Evolutionary conservation across 2,888 invertebrate genomes (phyloP).

Genomic region (Venusia cambrica): DNA sequence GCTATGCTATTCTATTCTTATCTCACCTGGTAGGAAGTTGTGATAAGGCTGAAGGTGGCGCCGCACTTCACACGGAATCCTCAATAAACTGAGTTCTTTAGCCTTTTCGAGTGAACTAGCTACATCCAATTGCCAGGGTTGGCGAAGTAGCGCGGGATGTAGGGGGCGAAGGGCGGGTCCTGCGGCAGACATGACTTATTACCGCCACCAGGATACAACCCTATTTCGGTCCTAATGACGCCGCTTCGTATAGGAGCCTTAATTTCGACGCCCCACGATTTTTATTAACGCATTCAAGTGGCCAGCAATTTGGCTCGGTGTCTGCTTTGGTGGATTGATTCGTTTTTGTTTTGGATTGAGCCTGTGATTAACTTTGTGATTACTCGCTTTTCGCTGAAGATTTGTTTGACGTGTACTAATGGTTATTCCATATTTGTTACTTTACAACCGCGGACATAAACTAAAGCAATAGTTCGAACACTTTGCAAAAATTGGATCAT

Average conservation of each 20-base stretch:
- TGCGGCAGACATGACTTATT: constrained; percentile 79
- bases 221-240: constrained; percentile 78
- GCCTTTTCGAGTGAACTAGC: constrained; percentile 18
- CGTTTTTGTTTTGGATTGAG: constrained; percentile 30
- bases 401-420: constrained; percentile 3
- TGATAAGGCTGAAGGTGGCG: too few relatives aligned
- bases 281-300: constrained; percentile 76
- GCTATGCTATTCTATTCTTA: too few relatives aligned
- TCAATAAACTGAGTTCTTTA: too few relatives aligned
- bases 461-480: too few relatives aligned
- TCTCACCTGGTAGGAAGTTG: too few relatives aligned
- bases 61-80: too few relatives aligned
- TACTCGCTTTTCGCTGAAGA: constrained; percentile 4
- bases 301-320: constrained; percentile 52
- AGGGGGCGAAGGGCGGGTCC: constrained; percentile 52
- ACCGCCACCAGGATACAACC: constrained; percentile 77
- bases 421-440: too few relatives aligned
- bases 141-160: constrained; percentile 58
- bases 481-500: too few relatives aligned
- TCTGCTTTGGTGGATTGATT: constrained; percentile 30
- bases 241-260: constrained; percentile 70
- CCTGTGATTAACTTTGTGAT: constrained; percentile 17
- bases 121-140: constrained; percentile 32
- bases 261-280: constrained; percentile 77
- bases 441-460: too few relatives aligned